Conservation (phyloP, 2,888 invertebrate genomes). For the Aspidiotus rigidus region DNA sequence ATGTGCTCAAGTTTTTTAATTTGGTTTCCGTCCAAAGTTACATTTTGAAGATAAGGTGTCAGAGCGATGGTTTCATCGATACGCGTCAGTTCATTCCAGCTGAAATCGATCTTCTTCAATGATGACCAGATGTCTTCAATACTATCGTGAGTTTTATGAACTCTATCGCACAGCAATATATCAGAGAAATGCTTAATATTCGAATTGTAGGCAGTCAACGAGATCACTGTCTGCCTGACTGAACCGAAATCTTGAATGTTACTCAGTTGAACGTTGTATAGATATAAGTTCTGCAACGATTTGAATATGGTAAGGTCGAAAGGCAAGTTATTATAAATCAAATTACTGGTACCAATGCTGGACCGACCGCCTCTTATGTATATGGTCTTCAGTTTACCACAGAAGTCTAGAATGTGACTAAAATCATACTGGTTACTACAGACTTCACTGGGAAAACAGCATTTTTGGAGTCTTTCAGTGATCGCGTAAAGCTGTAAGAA, state of each 20-base stretch:
- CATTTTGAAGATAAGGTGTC: slow-evolving; percentile 58
- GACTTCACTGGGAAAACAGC: slow-evolving; percentile 70
- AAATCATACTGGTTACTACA: slow-evolving; percentile 75
- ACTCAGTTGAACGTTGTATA: slow-evolving; percentile 59
- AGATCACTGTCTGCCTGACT: slow-evolving; percentile 54
- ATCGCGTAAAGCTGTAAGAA: slow-evolving; percentile 73
- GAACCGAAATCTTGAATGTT: slow-evolving; percentile 55
- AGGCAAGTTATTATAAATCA: slow-evolving; percentile 65
- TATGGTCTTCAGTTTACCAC: slow-evolving; percentile 61
- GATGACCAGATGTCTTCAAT: slow-evolving; percentile 43
- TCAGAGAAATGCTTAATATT: slow-evolving; percentile 62
- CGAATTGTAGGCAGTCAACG: slow-evolving; percentile 54
- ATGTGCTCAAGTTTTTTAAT: slow-evolving; percentile 65
- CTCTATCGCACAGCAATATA: slow-evolving; percentile 72
- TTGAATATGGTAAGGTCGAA: slow-evolving; percentile 82
- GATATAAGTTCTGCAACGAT: slow-evolving; percentile 57
- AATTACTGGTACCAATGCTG: slow-evolving; percentile 70
- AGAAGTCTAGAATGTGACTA: slow-evolving; percentile 82
- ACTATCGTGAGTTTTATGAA: slow-evolving; percentile 56
- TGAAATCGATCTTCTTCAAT: slow-evolving; percentile 62
- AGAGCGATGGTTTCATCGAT: slow-evolving; percentile 74
- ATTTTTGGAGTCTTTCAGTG: slow-evolving; percentile 74
- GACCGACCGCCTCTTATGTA: slow-evolving; percentile 58
- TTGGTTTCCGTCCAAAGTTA: slow-evolving; percentile 70
- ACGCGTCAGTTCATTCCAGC: slow-evolving; percentile 61